These are phyloP conservation scores for Porites divaricata DNA, from an alignment of 92 coral and sea anemone species.

Conservation along the genomic window DNA sequence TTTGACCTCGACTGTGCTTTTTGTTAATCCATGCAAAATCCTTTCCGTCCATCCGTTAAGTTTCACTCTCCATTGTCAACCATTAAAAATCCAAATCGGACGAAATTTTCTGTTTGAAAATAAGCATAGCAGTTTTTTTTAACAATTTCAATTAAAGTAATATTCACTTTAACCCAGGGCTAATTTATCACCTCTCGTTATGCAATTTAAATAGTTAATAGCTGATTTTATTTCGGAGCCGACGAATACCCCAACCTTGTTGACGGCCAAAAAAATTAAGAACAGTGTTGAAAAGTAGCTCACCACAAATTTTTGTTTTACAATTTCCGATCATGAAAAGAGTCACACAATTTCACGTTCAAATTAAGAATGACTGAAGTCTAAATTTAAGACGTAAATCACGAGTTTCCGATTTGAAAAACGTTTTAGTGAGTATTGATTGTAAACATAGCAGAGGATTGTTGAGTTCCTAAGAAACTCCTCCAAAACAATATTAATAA, in stretches of 20 bases:
- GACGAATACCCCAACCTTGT: constrained; percentile 20
- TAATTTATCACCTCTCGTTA: constrained; percentile 10
- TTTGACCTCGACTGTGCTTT: background rate
- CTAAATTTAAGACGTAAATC: background rate
- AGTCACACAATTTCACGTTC: constrained; percentile 10
- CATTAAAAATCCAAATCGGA: background rate
- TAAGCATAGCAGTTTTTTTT: too few species aligned
- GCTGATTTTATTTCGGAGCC: background rate
- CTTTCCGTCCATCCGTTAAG: background rate
- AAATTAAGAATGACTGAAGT: background rate
- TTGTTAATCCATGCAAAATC: background rate
- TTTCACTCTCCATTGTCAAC: background rate
- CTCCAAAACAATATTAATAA: background rate
- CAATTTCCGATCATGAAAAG: constrained; percentile 3
- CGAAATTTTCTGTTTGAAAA: background rate
- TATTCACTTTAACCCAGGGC: constrained; percentile 13
- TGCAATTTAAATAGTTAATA: constrained; percentile 25
- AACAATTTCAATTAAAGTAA: background rate
- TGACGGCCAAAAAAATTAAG: constrained; percentile 3
- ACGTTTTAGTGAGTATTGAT: background rate
- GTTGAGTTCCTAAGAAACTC: background rate
- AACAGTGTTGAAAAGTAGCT: constrained; percentile 19
- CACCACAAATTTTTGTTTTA: constrained; percentile 5
- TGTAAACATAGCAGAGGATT: background rate
- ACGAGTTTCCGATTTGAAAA: constrained; percentile 6